A percentile compares a stretch with the other conserved stretches of the same genome.
Conservation (phyloP, 2,888 invertebrate genomes). For the Thecocarcelia acutangulata region DNA sequence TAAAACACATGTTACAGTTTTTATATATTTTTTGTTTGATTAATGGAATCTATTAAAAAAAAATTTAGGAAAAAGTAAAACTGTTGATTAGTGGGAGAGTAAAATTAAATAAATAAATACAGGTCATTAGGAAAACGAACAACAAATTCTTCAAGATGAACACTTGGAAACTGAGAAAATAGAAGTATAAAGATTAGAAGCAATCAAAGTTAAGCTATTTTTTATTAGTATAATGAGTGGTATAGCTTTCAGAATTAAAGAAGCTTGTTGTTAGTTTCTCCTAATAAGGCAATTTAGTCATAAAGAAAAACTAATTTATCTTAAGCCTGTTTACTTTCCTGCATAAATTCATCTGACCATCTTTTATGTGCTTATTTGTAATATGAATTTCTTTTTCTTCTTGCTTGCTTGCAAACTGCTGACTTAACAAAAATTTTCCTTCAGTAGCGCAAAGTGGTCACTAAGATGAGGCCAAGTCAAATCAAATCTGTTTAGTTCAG, state of each 20-base stretch:
- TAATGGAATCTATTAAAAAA: background rate
- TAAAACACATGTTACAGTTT: background rate
- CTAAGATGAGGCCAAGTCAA: slow-evolving; percentile 44
- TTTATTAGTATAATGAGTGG: background rate
- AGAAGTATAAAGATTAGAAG: too few relatives aligned
- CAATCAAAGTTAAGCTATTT: background rate
- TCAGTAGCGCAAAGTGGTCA: slow-evolving; percentile 25
- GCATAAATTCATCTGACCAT: background rate
- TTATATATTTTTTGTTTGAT: background rate
- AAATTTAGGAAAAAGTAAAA: background rate
- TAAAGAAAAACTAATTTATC: slow-evolving; percentile 3
- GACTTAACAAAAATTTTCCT: slow-evolving; percentile 34
- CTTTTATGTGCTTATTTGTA: background rate
- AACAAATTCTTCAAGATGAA: too few relatives aligned
- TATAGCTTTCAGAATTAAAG: background rate
- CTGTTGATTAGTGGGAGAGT: background rate
- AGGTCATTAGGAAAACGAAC: too few relatives aligned
- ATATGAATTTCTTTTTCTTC: background rate
- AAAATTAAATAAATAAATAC: background rate
- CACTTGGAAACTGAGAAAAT: too few relatives aligned
- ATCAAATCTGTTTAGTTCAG: slow-evolving; percentile 52
- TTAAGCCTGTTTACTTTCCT: background rate
- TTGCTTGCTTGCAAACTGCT: slow-evolving; percentile 9
- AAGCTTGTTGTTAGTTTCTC: background rate
- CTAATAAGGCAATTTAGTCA: background rate